These are phyloP conservation scores for Botrylloides violaceus DNA, from an alignment of 23 tunicate species.

Conservation along the genomic window DNA sequence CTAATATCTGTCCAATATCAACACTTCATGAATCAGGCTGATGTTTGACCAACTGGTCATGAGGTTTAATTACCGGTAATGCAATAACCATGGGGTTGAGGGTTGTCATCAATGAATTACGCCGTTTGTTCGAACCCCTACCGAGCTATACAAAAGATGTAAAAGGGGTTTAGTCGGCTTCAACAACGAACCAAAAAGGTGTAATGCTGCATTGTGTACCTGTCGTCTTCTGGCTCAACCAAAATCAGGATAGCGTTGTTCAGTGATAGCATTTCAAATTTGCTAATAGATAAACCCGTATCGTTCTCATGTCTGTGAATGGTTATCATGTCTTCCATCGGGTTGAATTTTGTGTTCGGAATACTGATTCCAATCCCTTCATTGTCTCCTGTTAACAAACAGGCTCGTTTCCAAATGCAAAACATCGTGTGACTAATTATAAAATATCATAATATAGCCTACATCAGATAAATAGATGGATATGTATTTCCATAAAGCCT, in stretches of 20 bases:
- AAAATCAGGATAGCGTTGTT: slow-evolving; percentile 76
- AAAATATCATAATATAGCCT: background rate
- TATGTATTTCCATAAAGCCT: no score
- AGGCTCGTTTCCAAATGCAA: background rate
- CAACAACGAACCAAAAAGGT: no score
- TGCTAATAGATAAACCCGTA: slow-evolving; percentile 75
- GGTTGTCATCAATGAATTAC: no score
- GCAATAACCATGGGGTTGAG: no score
- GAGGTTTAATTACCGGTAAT: no score
- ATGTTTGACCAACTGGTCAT: no score
- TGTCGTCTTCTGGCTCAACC: slow-evolving; percentile 78
- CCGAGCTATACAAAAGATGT: no score
- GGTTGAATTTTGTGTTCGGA: slow-evolving; percentile 65
- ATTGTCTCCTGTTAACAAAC: slow-evolving; percentile 1
- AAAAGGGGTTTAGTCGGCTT: no score
- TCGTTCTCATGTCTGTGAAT: slow-evolving; percentile 51
- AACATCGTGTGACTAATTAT: background rate
- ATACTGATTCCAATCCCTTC: slow-evolving; percentile 69
- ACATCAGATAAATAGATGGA: background rate
- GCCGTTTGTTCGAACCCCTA: no score
- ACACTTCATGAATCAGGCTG: no score
- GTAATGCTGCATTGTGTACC: no score
- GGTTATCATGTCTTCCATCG: slow-evolving; percentile 68
- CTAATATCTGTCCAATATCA: no score
- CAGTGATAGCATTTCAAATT: slow-evolving; percentile 77